These are phyloP conservation scores for Myotis daubentonii DNA, from an alignment of 2,797 vertebrate species.

Conservation along the genomic window DNA sequence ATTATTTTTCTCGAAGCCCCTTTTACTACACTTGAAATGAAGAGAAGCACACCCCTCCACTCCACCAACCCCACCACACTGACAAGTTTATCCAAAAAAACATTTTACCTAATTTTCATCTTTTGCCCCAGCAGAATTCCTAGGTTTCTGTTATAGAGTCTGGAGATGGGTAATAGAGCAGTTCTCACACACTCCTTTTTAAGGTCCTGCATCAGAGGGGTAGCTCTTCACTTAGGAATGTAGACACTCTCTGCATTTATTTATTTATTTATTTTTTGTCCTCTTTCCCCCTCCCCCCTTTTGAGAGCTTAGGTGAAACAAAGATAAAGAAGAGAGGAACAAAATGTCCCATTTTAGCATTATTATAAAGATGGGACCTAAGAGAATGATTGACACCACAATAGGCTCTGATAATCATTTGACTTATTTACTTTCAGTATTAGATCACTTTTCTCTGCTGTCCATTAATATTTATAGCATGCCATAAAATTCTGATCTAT, in stretches of 20 bases:
- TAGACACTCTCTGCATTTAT: not conserved
- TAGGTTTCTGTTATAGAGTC: not conserved
- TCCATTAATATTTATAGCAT: not conserved
- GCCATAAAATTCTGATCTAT: not conserved
- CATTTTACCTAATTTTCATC: not conserved
- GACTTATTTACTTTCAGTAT: not conserved
- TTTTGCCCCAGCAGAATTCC: not conserved
- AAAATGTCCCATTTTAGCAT: not conserved
- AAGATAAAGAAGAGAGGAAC: not conserved
- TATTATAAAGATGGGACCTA: not conserved
- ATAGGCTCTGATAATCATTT: not conserved
- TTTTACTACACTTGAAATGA: not conserved
- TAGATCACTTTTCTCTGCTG: not conserved
- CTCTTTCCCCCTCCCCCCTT: not conserved
- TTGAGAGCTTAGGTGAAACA: not conserved
- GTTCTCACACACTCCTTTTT: fast-evolving
- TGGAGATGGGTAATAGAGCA: fast-evolving
- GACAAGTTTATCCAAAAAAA: not conserved
- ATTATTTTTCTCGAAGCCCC: not conserved
- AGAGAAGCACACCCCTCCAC: not conserved
- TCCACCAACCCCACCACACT: not conserved
- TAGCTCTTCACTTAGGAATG: not conserved
- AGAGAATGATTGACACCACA: not conserved
- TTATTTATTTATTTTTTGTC: not conserved
- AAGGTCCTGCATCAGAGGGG: not conserved